Evolutionary conservation across 2,888 invertebrate species (phyloP).

Genomic region (Drosophila atripex): DNA sequence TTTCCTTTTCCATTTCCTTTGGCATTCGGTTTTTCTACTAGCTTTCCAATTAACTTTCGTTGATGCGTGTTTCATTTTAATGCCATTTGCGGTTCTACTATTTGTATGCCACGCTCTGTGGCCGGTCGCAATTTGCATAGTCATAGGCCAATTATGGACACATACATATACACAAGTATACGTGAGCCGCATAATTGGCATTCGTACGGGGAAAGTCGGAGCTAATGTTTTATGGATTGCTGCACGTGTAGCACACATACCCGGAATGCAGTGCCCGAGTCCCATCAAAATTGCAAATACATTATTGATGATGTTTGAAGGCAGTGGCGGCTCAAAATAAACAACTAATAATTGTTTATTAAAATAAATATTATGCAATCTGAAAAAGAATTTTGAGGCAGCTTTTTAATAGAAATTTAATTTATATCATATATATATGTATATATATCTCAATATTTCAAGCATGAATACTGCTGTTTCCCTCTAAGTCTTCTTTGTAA

Average conservation of each 20-base stretch:
- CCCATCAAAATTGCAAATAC: slow-evolving; percentile 31
- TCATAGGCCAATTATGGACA: slow-evolving; percentile 64
- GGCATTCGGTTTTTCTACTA: slow-evolving; percentile 23
- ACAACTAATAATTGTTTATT: slow-evolving; percentile 16
- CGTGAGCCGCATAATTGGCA: slow-evolving; percentile 68
- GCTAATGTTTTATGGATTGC: slow-evolving; percentile 37
- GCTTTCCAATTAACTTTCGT: slow-evolving; percentile 75
- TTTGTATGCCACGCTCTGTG: slow-evolving; percentile 67
- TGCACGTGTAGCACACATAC: slow-evolving; percentile 1
- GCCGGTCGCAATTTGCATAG: slow-evolving; percentile 68
- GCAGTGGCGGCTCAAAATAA: slow-evolving; percentile 8
- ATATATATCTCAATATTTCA: no score
- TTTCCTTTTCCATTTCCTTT: slow-evolving; percentile 8
- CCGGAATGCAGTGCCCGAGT: slow-evolving; percentile 35
- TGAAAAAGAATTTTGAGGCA: not conserved
- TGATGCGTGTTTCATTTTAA: slow-evolving; percentile 64
- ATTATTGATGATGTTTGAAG: slow-evolving; percentile 33
- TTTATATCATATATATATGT: no score
- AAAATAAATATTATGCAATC: not conserved
- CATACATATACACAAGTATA: slow-evolving; percentile 40
- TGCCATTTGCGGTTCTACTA: slow-evolving; percentile 36
- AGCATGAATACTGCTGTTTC: not conserved
- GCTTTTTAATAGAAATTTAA: not conserved
- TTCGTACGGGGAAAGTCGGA: slow-evolving; percentile 21
- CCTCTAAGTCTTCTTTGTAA: not conserved